Base-by-base conservation (phyloP, 2,797 vertebrate species). In the Mormyrus proboscirostris region DNA sequence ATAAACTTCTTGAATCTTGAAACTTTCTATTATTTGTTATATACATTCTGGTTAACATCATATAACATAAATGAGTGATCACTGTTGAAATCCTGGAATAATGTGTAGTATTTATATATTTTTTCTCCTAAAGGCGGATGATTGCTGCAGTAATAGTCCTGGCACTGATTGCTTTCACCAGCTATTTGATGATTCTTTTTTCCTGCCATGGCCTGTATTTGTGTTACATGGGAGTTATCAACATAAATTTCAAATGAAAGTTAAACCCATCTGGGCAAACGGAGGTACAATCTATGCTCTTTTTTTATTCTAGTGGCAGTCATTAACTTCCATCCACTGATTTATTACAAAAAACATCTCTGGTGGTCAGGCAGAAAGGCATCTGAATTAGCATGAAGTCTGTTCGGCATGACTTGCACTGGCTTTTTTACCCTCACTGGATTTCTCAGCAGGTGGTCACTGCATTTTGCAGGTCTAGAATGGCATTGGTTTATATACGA, bases 381-480 rank as follows among this genome's bases (percentile, higher is more conserved):
- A 10, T 16, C 4, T 16, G 38, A 79, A 14, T 41, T 79, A 79
- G 73, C 73, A 47, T 82, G 76, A 82, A 19, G 6, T 82, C 16
- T 82, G 76, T 22, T 82, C 6, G 0, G 76, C 33, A 9, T 41
- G 41, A 19, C 38, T 22, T 41, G 16, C 76, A 19, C 47, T n/a
- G 5, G 14, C 25, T 14, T 69, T 69, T 14, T 33, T 14, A 4
- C 65, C 29, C 10, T 14, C 29, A 33, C 62, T 69, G 10, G 7
- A 22, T 49, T 47, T n/a, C 4, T 12, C 2, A 4, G 65, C 14
- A 25, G 12, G 14, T 22, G 33, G 9, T 88, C 25, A 16, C 19
- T 73, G 10, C 53, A 0, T 0, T 0, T 50, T 91, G 14, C 90
- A 97, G 97, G 94, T 97, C 59, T 97, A 97, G 92, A 97, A 97